These are phyloP conservation scores for Gobius niger DNA, from an alignment of 2,113 vertebrate genomes.

Conservation along the genomic window DNA sequence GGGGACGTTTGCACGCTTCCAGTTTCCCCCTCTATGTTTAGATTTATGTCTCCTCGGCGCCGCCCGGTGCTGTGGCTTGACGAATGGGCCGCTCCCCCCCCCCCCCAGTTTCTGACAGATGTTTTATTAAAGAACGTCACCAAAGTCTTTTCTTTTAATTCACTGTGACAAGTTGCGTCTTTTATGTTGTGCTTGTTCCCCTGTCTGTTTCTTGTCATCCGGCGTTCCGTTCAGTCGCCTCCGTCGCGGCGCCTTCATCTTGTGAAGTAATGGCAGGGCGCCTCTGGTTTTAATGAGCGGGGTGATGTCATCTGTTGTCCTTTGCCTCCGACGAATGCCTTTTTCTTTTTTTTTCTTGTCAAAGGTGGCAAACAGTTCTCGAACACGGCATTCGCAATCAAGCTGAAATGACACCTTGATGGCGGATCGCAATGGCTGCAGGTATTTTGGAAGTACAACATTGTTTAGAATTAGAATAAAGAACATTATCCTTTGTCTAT, in stretches of 20 bases:
- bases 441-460: no score
- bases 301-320: neutral
- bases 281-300: neutral
- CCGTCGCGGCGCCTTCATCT: conserved; percentile 6
- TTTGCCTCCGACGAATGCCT: neutral
- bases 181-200: conserved; percentile 35
- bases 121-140: conserved; percentile 41
- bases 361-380: neutral
- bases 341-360: no score
- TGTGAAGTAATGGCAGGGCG: neutral
- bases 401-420: no score
- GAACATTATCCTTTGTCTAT: no score
- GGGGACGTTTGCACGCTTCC: no score
- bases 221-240: conserved; percentile 5
- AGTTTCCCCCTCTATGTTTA: conserved; percentile 6
- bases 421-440: no score
- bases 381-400: no score
- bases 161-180: conserved; percentile 16
- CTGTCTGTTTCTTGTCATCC: conserved; percentile 38
- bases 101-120: conserved; percentile 48
- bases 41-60: conserved; percentile 11
- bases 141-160: conserved; percentile 33
- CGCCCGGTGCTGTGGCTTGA: conserved; percentile 19
- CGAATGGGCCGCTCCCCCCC: conserved; percentile 10
- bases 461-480: no score